Percentiles rank a stretch among this genome's conserved stretches.
These are phyloP conservation scores for Blastomussa wellsi DNA, from an alignment of 92 coral and sea anemone genomes.

Conservation along the genomic window DNA sequence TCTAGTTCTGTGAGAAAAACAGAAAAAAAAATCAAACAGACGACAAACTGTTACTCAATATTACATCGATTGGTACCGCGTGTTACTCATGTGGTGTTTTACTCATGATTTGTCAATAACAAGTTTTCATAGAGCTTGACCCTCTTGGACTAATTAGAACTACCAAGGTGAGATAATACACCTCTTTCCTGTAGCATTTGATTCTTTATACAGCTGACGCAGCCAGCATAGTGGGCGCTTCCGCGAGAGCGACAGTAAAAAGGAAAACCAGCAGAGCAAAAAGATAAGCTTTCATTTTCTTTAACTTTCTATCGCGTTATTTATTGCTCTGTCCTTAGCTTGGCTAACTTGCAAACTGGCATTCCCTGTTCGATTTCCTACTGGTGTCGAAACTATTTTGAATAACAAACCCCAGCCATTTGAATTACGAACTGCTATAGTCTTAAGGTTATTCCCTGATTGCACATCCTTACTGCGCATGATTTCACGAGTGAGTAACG, in stretches of 20 bases:
- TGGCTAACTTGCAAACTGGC: neutral
- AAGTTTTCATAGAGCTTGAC: neutral
- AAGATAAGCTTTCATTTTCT: neutral
- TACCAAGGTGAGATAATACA: neutral
- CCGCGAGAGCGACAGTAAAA: neutral
- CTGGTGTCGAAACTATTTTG: too few relatives aligned
- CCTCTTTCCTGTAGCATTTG: neutral
- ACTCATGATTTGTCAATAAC: neutral
- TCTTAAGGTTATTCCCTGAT: too few relatives aligned
- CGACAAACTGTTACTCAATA: too few relatives aligned
- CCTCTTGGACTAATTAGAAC: neutral
- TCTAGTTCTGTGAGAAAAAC: neutral
- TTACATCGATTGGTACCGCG: too few relatives aligned
- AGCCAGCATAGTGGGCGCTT: neutral
- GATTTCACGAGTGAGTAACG: too few relatives aligned
- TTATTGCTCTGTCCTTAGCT: neutral
- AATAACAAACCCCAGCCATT: too few relatives aligned
- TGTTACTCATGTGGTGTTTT: too few relatives aligned
- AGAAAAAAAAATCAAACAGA: neutral
- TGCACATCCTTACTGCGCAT: too few relatives aligned
- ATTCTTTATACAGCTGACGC: neutral
- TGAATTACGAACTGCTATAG: too few relatives aligned
- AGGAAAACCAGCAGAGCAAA: neutral
- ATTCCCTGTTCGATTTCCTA: too few relatives aligned
- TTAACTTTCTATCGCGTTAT: neutral